These are phyloP conservation scores for Oenanthe melanoleuca DNA, from an alignment of 2,113 vertebrate species.

Conservation along the genomic window DNA sequence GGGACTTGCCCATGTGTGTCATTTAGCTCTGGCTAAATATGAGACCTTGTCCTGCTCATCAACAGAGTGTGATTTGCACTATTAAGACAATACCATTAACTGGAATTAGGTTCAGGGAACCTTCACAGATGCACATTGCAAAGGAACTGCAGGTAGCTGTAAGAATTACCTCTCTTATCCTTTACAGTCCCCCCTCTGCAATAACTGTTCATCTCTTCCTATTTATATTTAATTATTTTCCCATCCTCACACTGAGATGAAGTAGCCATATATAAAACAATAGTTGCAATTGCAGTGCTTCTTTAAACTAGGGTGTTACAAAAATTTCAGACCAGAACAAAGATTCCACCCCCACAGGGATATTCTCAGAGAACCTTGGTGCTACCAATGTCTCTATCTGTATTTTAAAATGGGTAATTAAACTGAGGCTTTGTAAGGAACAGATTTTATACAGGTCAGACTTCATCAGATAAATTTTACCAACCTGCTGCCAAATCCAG, in stretches of 20 bases:
- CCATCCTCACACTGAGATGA: background rate
- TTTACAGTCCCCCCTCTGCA: background rate
- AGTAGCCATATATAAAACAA: background rate
- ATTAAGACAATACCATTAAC: background rate
- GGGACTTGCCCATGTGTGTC: background rate
- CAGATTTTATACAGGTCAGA: background rate
- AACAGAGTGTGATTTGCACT: background rate
- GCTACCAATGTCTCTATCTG: background rate
- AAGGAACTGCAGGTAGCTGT: background rate
- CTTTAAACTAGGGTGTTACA: background rate
- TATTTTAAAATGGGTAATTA: background rate
- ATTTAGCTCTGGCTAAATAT: background rate
- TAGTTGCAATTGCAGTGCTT: background rate
- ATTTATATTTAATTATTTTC: background rate
- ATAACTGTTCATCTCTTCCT: background rate
- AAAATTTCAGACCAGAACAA: background rate
- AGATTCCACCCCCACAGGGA: background rate
- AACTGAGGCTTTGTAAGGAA: background rate
- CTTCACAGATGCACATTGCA: background rate
- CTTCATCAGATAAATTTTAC: background rate
- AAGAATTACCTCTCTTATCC: background rate
- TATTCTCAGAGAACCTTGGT: background rate
- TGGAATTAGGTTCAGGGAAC: background rate
- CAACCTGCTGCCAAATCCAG: background rate
- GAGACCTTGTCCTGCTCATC: background rate